Percentiles rank a stretch among this genome's conserved stretches.
Evolutionary conservation across 2,113 vertebrate genomes (phyloP).

Genomic region (Aptenodytes forsteri): DNA sequence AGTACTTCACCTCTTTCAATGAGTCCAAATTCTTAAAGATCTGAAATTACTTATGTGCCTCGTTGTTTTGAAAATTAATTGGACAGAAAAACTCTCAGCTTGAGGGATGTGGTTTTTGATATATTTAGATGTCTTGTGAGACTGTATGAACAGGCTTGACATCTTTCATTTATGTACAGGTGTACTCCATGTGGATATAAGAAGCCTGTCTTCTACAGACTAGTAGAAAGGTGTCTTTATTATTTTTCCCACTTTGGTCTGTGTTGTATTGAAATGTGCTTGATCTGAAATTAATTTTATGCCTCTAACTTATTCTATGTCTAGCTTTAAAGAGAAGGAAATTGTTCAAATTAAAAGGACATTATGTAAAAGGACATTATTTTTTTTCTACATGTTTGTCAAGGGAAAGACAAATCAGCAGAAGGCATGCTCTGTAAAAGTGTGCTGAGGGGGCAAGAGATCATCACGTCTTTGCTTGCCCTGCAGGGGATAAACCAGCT

Average conservation of each 20-base stretch:
- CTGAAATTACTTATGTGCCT: neutral
- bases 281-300: neutral
- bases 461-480: neutral
- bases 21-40: neutral
- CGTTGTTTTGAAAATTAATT: neutral
- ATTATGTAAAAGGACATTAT: neutral
- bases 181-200: neutral
- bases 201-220: neutral
- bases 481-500: neutral
- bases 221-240: neutral
- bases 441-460: neutral
- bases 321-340: neutral
- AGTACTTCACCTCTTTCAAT: neutral
- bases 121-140: neutral
- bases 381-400: accelerated
- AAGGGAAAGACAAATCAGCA: neutral
- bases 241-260: neutral
- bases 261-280: neutral
- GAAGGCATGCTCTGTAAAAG: neutral
- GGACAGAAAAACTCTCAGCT: neutral
- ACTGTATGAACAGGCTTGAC: neutral
- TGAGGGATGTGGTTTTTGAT: neutral
- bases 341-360: neutral
- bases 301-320: neutral
- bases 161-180: neutral